Base-by-base conservation (phyloP, 2,888 invertebrate genomes). In the Yponomeuta sedellus region DNA sequence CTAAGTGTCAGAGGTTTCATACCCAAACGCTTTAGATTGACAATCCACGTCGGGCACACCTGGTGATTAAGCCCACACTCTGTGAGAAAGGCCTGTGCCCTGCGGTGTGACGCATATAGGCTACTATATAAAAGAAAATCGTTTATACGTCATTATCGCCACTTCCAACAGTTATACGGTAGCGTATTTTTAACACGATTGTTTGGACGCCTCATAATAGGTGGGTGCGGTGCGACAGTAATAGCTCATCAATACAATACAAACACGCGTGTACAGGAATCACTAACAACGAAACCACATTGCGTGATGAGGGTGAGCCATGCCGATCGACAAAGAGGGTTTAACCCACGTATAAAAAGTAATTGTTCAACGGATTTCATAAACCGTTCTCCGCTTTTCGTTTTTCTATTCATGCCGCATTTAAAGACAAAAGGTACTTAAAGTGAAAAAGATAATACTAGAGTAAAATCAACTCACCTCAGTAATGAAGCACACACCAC, bases 241-340 rank as follows among this genome's bases (percentile, higher is more conserved):
- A 59, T 25, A 59, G 12, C 22, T 20, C 59, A 59, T 20, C 25
- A 25, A 25, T 59, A 19, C 58, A 58, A 58, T 58, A 58, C 11
- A 58, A 58, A 25, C 25, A 59, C 59, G 22, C 20, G 8, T 22
- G 22, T 22, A 10, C 12, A 22, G 20, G 12, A 25, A 22, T 20
- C 20, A 59, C 25, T 22, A 12, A 59, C 59, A 20, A 59, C 59
- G 12, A 59, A 25, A 59, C 22, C 20, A 59, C 59, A 59, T 20
- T 59, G 58, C 58, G 58, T 58, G 58, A 58, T 22, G 58, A 58
- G 58, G 58, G 58, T 58, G 22, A 58, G 20, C 58, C 19, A 10
- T 10, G 20, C 19, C 58, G 58, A 58, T 58, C 58, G 20, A 58
- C n/a, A 58, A 20, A 10, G 20, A 5, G 58, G 58, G 58, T 58